These are phyloP conservation scores for Campopleginae sp. DNA, from an alignment of 2,888 invertebrate genomes.

Conservation along the genomic window DNA sequence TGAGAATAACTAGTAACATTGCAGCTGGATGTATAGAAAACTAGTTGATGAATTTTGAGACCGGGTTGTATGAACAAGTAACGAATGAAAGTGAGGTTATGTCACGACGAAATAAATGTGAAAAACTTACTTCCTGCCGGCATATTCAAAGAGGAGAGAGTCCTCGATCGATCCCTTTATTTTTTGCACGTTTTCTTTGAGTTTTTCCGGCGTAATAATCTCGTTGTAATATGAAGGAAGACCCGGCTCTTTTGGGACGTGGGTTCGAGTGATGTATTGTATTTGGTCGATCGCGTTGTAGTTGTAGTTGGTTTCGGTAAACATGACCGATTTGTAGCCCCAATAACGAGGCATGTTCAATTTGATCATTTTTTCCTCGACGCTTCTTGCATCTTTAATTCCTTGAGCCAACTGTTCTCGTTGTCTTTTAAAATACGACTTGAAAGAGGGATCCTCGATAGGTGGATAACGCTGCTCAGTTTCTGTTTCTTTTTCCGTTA, in stretches of 20 bases:
- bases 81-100: constrained; percentile 18
- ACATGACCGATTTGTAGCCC: constrained; percentile 89
- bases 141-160: constrained; percentile 87
- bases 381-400: constrained; percentile 88
- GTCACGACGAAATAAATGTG: constrained; percentile 21
- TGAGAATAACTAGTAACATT: background rate
- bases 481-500: constrained; percentile 79
- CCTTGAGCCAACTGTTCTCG: constrained; percentile 85
- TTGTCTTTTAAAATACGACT: constrained; percentile 85
- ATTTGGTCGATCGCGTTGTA: constrained; percentile 90
- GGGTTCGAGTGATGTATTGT: constrained; percentile 92
- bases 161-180: constrained; percentile 88
- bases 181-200: constrained; percentile 84
- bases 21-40: background rate
- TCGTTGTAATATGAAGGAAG: constrained; percentile 87
- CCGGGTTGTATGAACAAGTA: background rate
- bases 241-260: constrained; percentile 86
- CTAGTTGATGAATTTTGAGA: background rate
- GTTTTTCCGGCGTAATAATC: constrained; percentile 82
- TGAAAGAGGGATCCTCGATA: constrained; percentile 87
- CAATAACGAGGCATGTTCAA: constrained; percentile 93
- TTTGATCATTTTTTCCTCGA: constrained; percentile 94
- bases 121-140: constrained; percentile 85
- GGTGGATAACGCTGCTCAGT: constrained; percentile 86
- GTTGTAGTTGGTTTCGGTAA: constrained; percentile 87